Percentiles rank a stretch among this genome's conserved stretches.
Conservation (phyloP, 2,888 invertebrate species). For the Linyphia triangularis region DNA sequence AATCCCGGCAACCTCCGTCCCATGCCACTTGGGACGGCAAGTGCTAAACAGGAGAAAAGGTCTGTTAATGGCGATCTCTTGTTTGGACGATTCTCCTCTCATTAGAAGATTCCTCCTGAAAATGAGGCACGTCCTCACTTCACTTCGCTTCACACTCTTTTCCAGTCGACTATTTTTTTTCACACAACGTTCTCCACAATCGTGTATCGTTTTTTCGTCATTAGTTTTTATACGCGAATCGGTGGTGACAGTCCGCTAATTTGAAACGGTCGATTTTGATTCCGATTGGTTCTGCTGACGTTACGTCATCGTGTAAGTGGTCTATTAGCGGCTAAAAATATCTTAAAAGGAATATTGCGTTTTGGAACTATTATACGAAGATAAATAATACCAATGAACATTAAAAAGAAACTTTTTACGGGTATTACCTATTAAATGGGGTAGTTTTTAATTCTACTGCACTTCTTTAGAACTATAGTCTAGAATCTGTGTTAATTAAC, state of each 20-base stretch:
- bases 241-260: conserved; percentile 19
- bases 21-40: conserved; percentile 43
- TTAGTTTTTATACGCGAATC: conserved; percentile 6
- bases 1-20: conserved; percentile 37
- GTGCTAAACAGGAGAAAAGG: conserved; percentile 58
- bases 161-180: conserved; percentile 8
- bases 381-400: no score
- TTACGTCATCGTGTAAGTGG: not conserved
- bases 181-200: not conserved
- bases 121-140: conserved; percentile 37
- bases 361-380: no score
- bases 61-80: conserved; percentile 75
- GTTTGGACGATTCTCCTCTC: conserved; percentile 61
- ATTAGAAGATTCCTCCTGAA: conserved; percentile 45
- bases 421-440: no score
- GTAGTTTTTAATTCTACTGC: no score
- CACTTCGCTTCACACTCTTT: not conserved
- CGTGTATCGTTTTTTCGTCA: conserved; percentile 17
- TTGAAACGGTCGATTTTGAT: conserved; percentile 47
- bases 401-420: no score
- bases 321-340: conserved; percentile 4
- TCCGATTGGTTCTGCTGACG: not conserved
- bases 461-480: no score
- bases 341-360: not conserved
- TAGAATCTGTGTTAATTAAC: no score